These are phyloP conservation scores for Amniataba percoides DNA, from an alignment of 2,797 vertebrate genomes.

Conservation along the genomic window DNA sequence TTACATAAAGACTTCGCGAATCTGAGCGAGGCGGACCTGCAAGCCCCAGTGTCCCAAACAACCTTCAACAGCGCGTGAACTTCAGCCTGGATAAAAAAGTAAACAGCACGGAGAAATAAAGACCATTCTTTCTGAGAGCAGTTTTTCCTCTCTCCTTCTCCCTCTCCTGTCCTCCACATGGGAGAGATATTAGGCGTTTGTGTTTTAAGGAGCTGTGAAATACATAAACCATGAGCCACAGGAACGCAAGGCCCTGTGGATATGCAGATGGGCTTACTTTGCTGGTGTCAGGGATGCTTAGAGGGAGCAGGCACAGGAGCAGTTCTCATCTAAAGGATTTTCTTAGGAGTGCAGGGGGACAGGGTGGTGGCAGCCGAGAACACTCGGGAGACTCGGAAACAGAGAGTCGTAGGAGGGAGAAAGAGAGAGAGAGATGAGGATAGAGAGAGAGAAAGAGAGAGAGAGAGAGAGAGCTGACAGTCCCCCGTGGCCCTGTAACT, in stretches of 20 bases:
- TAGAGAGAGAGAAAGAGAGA: conserved; percentile 52
- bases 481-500: conserved; percentile 97
- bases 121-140: conserved; percentile 73
- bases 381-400: conserved; percentile 81
- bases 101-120: conserved; percentile 77
- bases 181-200: conserved; percentile 99
- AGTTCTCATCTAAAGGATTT: conserved; percentile 96
- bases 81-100: conserved; percentile 72
- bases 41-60: conserved; percentile 72
- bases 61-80: conserved; percentile 77
- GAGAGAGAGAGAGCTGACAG: conserved; percentile 73
- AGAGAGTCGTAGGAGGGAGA: conserved; percentile 66
- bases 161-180: conserved; percentile 87
- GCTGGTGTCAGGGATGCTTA: conserved; percentile 97
- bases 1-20: conserved; percentile 62
- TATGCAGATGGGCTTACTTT: conserved; percentile 99
- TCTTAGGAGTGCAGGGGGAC: conserved; percentile 87
- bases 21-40: conserved; percentile 56
- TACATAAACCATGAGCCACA: conserved; percentile 99
- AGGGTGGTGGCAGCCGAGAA: conserved; percentile 83
- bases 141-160: conserved; percentile 64
- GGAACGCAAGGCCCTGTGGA: conserved; percentile 97
- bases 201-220: conserved; percentile 99
- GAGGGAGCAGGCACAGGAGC: conserved; percentile 85
- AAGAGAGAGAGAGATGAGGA: conserved; percentile 50